Conservation (phyloP, 2,113 vertebrate genomes). For the Apus apus region DNA sequence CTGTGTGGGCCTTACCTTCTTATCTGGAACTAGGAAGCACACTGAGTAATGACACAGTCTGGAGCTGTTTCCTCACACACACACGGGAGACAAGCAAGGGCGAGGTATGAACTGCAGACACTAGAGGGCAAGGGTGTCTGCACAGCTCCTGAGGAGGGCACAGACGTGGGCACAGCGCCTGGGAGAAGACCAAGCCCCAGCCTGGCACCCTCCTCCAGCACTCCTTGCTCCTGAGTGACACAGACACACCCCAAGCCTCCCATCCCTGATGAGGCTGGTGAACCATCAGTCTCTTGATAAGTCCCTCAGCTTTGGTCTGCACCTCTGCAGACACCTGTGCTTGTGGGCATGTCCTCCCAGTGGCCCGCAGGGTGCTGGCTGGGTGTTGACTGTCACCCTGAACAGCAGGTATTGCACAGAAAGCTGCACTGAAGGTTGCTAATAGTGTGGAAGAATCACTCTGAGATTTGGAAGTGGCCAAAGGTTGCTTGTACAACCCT, state of each 20-base stretch:
- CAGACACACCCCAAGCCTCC: accelerated
- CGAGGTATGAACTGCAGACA: slow-evolving; percentile 15
- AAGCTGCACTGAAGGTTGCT: background rate
- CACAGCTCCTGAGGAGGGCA: background rate
- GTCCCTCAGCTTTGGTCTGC: background rate
- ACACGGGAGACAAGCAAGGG: background rate
- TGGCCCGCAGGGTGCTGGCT: no score
- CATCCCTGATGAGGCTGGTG: no score
- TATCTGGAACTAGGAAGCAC: background rate
- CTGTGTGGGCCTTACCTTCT: background rate
- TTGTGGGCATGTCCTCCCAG: accelerated
- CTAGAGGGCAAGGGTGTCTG: slow-evolving; percentile 24
- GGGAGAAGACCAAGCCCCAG: background rate
- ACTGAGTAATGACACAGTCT: accelerated
- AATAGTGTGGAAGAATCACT: no score
- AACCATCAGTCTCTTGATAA: accelerated
- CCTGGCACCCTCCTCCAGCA: background rate
- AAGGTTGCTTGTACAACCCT: background rate
- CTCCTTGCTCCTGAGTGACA: no score
- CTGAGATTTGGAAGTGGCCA: background rate
- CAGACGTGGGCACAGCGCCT: accelerated
- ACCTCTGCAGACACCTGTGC: no score
- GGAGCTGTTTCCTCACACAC: accelerated
- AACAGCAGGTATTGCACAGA: accelerated
- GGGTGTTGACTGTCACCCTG: accelerated